Base-by-base conservation (phyloP, 2,888 invertebrate genomes). In the Patella caerulea region DNA sequence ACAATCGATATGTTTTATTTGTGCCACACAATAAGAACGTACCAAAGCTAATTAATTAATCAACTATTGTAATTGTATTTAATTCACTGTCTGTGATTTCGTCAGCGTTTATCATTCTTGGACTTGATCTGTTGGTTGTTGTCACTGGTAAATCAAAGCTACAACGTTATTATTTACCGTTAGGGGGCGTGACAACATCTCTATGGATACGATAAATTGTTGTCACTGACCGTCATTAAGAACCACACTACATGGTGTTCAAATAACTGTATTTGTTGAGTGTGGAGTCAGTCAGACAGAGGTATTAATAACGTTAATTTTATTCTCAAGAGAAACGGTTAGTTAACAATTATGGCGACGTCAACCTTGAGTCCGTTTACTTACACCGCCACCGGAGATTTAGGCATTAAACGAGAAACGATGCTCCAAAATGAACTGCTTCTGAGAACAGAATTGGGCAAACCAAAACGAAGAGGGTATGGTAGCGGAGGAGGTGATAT, bases 381-480 rank as follows among this genome's bases (percentile, higher is more conserved):
- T 7, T 83, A 84, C 73, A 91, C 90, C 15, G 90, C 90, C 71
- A 86, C 91, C 5, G 91, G 91, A 11, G 85, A 88, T 75, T 82
- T 91, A 14, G 91, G 91, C 24, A 80, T 83, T 15, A 86, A 89
- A 76, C 82, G 91, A 52, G 88, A 89, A 34, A 87, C 90, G 7
- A 91, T 91, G 91, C 84, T 91, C 14, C 82, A 85, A 76, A 91
- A 91, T 81, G 88, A 91, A 82, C 86, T 91, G 71, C 85, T 90
- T 59, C 80, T 90, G 74, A 81, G 90, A 85, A 90, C 91, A 86
- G 86, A 89, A 80, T 81, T 90, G 54, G 90, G 90, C 12, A 84
- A 82, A 76, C 87, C 89, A 56, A 87, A 88, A 75, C 81, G 86
- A 65, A 80, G 90, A 80, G 91, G 89, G 9, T 87, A 88, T 77